These are phyloP conservation scores for Myotis brandtii DNA, from an alignment of 2,113 vertebrate species.

Conservation along the genomic window DNA sequence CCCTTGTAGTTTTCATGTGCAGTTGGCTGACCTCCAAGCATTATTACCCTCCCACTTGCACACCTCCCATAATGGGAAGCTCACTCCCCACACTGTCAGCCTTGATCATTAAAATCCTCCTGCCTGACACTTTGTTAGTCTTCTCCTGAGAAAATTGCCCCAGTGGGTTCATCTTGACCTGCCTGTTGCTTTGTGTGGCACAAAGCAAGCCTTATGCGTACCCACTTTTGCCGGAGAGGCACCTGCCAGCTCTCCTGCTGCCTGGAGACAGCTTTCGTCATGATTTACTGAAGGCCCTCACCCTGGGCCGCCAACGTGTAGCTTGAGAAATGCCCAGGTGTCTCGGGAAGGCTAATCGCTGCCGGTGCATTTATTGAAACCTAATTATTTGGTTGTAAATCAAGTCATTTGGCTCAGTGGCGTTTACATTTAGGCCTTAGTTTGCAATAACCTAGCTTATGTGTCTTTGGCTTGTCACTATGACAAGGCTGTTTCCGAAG, in stretches of 20 bases:
- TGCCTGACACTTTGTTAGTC: neutral
- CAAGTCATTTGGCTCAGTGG: neutral
- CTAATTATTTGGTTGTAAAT: conserved; percentile 60
- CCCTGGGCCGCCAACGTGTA: neutral
- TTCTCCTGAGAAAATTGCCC: conserved; percentile 29
- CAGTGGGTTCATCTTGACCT: neutral
- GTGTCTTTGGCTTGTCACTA: neutral
- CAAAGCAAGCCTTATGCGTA: neutral
- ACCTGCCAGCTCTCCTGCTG: neutral
- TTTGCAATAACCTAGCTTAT: neutral
- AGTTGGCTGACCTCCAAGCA: neutral
- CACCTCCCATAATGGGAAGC: neutral
- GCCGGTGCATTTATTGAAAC: neutral
- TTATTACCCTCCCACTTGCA: neutral
- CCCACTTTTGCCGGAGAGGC: neutral
- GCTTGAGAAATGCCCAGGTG: neutral
- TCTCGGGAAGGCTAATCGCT: neutral
- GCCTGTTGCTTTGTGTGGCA: neutral
- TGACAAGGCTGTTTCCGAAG: neutral
- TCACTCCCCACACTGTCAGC: neutral
- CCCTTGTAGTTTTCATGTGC: neutral
- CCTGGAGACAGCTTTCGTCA: neutral
- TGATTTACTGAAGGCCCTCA: neutral
- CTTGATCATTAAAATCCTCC: neutral
- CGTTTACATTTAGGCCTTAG: neutral